Conservation (phyloP, 1,140 invertebrate genomes). For the Euwallacea similis region DNA sequence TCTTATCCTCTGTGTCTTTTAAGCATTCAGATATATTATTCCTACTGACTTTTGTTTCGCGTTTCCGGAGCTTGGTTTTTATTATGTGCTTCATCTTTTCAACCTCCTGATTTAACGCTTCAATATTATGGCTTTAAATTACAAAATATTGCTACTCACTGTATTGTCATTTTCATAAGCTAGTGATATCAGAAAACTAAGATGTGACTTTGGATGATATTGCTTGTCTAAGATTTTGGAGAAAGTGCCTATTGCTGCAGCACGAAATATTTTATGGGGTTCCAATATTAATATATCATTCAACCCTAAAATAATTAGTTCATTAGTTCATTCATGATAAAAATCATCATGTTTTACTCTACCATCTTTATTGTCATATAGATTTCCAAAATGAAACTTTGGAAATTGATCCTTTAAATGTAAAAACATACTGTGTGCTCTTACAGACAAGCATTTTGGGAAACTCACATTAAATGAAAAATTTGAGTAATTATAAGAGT, state of each 20-base stretch:
- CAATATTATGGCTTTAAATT: slow-evolving; percentile 42
- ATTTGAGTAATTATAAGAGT: slow-evolving; percentile 52
- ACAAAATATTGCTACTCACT: slow-evolving; percentile 31
- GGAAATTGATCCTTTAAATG: slow-evolving; percentile 54
- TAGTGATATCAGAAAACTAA: slow-evolving; percentile 45
- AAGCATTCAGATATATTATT: slow-evolving; percentile 54
- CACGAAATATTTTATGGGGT: slow-evolving; percentile 47
- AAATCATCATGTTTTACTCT: neutral
- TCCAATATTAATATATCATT: slow-evolving; percentile 47
- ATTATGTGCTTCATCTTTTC: slow-evolving; percentile 34
- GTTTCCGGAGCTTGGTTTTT: slow-evolving; percentile 34
- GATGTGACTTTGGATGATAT: slow-evolving; percentile 45
- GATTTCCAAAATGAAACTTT: slow-evolving; percentile 36
- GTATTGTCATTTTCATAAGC: slow-evolving; percentile 44
- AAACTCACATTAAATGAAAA: slow-evolving; percentile 55
- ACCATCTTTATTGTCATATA: slow-evolving; percentile 27
- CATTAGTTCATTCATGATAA: neutral
- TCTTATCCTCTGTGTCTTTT: slow-evolving; percentile 54
- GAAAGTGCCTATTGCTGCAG: slow-evolving; percentile 39
- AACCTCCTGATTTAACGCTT: slow-evolving; percentile 39
- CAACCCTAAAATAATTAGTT: slow-evolving; percentile 21
- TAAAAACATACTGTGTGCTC: slow-evolving; percentile 55
- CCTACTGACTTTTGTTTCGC: slow-evolving; percentile 42
- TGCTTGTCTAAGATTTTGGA: slow-evolving; percentile 41
- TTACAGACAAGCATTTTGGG: slow-evolving; percentile 53